Evolutionary conservation across 2,797 vertebrate genomes (phyloP).

Genomic region (Pipistrellus pipistrellus): DNA sequence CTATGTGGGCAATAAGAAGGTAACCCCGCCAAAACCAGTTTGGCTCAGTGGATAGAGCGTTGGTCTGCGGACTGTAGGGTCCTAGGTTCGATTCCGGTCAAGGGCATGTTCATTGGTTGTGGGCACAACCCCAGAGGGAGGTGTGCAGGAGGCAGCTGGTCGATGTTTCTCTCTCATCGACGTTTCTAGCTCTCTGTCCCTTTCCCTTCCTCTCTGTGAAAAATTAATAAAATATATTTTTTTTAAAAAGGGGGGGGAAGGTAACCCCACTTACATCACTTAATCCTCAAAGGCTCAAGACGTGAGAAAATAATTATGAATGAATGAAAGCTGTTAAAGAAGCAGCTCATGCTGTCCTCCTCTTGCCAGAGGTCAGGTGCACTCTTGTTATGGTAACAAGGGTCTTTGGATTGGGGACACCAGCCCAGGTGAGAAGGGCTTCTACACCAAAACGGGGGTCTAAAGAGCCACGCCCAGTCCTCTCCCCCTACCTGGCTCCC

Average conservation of each 20-base stretch:
- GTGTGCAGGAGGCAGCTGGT: no score
- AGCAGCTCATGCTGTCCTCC: not conserved
- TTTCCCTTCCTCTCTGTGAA: no score
- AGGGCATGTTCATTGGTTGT: no score
- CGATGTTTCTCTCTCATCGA: no score
- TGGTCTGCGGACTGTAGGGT: no score
- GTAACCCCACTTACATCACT: not conserved
- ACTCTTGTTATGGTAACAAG: not conserved
- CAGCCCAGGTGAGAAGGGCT: not conserved
- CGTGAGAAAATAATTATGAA: not conserved
- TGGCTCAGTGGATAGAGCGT: no score
- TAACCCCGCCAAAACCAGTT: not conserved
- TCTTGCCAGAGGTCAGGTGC: fast-evolving
- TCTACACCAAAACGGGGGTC: not conserved
- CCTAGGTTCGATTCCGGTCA: no score
- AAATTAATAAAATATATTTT: no score
- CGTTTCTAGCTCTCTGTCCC: no score
- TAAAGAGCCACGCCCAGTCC: not conserved
- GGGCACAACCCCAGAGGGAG: no score
- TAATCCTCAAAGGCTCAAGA: not conserved
- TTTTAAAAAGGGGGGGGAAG: no score
- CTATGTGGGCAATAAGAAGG: not conserved
- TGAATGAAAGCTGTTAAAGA: not conserved
- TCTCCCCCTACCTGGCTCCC: not conserved
- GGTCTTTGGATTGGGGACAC: not conserved